Conservation (phyloP, 1,140 invertebrate genomes). For the Drosophila equinoxialis region DNA sequence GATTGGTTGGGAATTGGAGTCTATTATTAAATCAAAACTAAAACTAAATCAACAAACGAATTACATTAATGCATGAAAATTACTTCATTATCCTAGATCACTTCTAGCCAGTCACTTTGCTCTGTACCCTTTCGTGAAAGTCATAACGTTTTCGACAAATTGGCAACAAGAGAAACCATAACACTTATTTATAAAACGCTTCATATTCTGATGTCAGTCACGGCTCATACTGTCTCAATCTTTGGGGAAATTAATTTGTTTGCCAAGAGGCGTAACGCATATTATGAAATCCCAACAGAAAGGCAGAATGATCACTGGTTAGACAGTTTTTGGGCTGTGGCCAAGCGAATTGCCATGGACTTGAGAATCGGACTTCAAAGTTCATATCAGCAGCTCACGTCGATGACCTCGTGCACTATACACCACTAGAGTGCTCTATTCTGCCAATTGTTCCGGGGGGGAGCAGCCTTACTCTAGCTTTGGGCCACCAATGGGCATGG, state of each 20-base stretch:
- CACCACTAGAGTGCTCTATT: constrained; percentile 34
- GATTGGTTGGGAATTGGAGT: not conserved
- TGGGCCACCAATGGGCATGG: not conserved
- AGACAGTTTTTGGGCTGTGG: constrained; percentile 26
- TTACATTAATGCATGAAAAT: constrained; percentile 12
- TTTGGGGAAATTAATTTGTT: constrained; percentile 54
- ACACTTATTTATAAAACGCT: constrained; percentile 37
- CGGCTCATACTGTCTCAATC: constrained; percentile 43
- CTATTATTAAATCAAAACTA: not conserved
- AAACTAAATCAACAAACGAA: constrained; percentile 1
- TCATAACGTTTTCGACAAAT: constrained; percentile 19
- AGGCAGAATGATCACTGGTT: constrained; percentile 31
- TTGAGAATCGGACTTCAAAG: constrained; percentile 6
- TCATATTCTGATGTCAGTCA: constrained; percentile 28
- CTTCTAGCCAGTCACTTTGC: not conserved
- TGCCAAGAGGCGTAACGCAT: constrained; percentile 56
- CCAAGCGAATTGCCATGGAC: constrained; percentile 2
- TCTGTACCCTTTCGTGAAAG: constrained; percentile 3
- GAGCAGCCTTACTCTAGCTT: constrained; percentile 14
- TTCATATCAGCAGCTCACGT: constrained; percentile 48
- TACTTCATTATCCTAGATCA: constrained; percentile 5
- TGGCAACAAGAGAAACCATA: constrained; percentile 11
- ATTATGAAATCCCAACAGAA: constrained; percentile 41
- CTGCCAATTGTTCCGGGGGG: constrained; percentile 28
- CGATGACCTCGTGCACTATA: constrained; percentile 60